phyloP scores from a whole-genome alignment of 2,113 vertebrate genomes.

The Forbesichthys agassizii region DNA sequence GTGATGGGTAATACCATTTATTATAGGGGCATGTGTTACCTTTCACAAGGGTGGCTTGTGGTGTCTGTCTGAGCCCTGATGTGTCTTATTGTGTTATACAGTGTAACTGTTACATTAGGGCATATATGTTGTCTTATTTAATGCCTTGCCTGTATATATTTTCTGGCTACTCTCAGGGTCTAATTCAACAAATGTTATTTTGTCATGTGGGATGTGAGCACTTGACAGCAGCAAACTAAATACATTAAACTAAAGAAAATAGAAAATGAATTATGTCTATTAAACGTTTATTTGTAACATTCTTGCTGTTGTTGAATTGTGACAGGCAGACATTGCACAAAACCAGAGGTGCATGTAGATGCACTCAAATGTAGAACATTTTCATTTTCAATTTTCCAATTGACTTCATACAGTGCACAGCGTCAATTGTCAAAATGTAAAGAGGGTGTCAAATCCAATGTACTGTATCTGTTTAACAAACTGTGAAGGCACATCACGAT shows the following conservation, averaged over 20 bases:
- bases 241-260: neutral
- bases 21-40: too few relatives aligned
- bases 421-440: conserved; percentile 48
- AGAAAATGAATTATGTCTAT: too few relatives aligned
- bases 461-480: conserved; percentile 29
- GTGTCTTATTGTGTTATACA: too few relatives aligned
- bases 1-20: too few relatives aligned
- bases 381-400: conserved; percentile 60
- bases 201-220: too few relatives aligned
- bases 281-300: neutral
- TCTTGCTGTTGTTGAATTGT: conserved; percentile 10
- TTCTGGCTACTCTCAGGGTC: too few relatives aligned
- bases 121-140: too few relatives aligned
- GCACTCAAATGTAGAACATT: conserved; percentile 42
- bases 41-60: too few relatives aligned
- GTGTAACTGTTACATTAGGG: too few relatives aligned
- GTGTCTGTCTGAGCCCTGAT: too few relatives aligned
- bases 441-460: conserved; percentile 29
- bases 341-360: conserved; percentile 20
- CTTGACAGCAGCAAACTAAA: neutral
- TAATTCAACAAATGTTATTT: too few relatives aligned
- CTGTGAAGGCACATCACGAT: conserved; percentile 29
- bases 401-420: conserved; percentile 40
- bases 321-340: conserved; percentile 36
- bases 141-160: too few relatives aligned